Evolutionary conservation across 2,888 invertebrate genomes (phyloP), one percentile per base, ranked within the genome.

Genomic region (Thymelicus acteon): DNA sequence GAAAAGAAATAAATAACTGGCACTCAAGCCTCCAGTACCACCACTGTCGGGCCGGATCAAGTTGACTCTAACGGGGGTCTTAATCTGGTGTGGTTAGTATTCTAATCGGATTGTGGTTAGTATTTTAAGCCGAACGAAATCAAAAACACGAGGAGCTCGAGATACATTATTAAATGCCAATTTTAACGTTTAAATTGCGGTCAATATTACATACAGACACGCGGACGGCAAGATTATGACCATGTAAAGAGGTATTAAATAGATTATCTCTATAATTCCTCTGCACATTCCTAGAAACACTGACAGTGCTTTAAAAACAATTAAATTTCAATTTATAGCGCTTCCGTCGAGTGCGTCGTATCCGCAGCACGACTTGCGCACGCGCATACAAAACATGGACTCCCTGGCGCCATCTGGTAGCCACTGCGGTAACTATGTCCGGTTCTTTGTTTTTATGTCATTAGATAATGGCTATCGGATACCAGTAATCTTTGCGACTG

Each of bases 271-370:
- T 63, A 63, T 19, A 52, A 70, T 60, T 65, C 70, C 60, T 60
- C 37, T 44, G 15, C 63, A n/a, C 65, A 65, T 60, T 71, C 65
- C 44, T 60, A 60, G 70, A 60, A 72, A 49, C 65, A 49, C 61
- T 76, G 76, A 84, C 85, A 82, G 79, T 81, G 85, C 87, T 87
- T 86, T 85, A 88, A 87, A 85, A 84, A 86, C 86, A 87, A 89
- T 91, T 88, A 89, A 79, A 78, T 82, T 84, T 82, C 82, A 84
- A 86, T 83, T 86, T 82, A 83, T 83, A 83, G 81, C 76, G 79
- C 82, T 85, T 88, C 89, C 89, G 85, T 80, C 78, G 83, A 77
- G 62, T 19, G 68, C 80, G 83, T 79, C 81, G 86, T 82, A 85
- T 88, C 88, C 88, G 84, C 80, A 68, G 67, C 61, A 74, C 70